Conservation (phyloP, 2,888 invertebrate species). For the Cosmopolites sordidus region DNA sequence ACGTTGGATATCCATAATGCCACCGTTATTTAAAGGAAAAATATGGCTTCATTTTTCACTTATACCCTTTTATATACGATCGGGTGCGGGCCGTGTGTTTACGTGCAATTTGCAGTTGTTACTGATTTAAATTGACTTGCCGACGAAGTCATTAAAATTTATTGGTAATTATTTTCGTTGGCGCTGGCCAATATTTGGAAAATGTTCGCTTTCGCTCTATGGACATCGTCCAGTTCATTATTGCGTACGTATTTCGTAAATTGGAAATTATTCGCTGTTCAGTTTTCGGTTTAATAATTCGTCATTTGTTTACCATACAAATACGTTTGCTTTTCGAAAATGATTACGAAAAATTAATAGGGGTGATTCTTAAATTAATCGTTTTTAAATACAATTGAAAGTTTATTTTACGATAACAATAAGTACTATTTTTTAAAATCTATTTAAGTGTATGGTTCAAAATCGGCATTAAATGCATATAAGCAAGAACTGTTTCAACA, state of each 20-base stretch:
- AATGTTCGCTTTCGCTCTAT: constrained; percentile 15
- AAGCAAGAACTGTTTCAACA: no score
- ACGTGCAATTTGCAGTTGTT: constrained; percentile 28
- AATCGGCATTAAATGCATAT: no score
- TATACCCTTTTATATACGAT: constrained; percentile 17
- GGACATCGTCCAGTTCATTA: constrained; percentile 9
- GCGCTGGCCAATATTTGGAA: constrained; percentile 18
- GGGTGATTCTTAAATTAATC: no score
- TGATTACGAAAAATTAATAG: no score
- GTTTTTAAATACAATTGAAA: no score
- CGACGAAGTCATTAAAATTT: constrained; percentile 30
- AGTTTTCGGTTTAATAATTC: no score
- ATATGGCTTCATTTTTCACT: constrained; percentile 20
- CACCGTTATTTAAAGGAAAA: constrained; percentile 11
- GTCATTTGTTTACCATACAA: no score
- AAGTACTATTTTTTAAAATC: no score
- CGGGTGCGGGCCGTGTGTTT: constrained; percentile 17
- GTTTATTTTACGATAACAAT: no score
- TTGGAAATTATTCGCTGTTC: no score
- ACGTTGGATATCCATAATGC: neutral
- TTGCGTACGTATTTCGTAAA: neutral
- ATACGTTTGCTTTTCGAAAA: no score
- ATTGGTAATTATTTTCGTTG: constrained; percentile 29
- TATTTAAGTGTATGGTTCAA: no score
- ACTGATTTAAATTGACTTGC: constrained; percentile 28